Percentiles rank a stretch among this genome's conserved stretches.
Conservation (phyloP, 2,113 vertebrate species). For the Oncorhynchus keta region DNA sequence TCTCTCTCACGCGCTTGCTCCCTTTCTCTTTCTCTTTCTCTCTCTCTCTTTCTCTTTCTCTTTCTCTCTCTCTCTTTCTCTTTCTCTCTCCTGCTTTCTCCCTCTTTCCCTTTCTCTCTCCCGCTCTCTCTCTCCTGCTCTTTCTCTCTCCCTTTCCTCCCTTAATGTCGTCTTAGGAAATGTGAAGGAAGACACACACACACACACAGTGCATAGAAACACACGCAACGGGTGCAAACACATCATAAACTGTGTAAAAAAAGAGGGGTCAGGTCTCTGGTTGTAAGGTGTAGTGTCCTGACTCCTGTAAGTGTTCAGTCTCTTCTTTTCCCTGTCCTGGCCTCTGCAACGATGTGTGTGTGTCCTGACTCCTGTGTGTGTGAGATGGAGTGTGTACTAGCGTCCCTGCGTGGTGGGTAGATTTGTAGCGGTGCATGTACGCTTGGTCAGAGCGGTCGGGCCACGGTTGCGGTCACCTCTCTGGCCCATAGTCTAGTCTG, state of each 20-base stretch:
- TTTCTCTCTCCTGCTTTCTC: accelerated
- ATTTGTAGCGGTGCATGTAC: conserved; percentile 42
- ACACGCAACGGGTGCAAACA: background rate
- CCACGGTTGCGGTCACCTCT: conserved; percentile 57
- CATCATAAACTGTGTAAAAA: background rate
- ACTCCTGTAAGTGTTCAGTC: no score
- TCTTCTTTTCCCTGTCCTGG: no score
- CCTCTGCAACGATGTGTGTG: background rate
- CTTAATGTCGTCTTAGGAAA: background rate
- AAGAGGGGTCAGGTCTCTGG: background rate
- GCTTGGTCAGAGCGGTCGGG: conserved; percentile 33
- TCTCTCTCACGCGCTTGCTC: background rate
- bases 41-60: background rate
- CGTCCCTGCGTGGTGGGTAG: background rate
- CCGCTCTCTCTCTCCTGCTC: background rate
- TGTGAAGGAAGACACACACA: conserved; percentile 16
- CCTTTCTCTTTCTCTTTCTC: no score
- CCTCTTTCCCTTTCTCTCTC: no score
- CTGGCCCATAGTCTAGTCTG: conserved; percentile 39
- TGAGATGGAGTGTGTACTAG: background rate
- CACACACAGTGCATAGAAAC: background rate
- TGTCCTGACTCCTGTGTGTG: background rate
- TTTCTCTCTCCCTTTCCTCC: background rate
- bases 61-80: background rate
- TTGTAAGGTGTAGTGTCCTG: background rate